Percentiles rank a stretch among this genome's conserved stretches.
Evolutionary conservation across 2,113 vertebrate species (phyloP).

Genomic region (Gallinago jamesoni): DNA sequence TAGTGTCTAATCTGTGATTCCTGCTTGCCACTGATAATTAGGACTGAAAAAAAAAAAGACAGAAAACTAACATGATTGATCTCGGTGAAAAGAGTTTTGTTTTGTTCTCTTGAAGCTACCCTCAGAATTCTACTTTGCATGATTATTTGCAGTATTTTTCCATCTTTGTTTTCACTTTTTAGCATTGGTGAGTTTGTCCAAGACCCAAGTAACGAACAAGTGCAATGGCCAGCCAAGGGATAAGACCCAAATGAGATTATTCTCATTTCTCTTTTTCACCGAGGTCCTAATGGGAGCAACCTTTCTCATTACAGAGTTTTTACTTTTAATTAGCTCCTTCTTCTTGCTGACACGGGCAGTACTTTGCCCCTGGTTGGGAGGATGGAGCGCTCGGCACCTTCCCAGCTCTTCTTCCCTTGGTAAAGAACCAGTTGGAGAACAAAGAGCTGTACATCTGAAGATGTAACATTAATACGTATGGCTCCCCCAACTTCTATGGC

Average conservation of each 20-base stretch:
- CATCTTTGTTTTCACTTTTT: background rate
- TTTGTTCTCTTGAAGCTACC: constrained; percentile 39
- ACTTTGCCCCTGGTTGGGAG: background rate
- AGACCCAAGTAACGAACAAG: background rate
- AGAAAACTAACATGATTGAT: constrained; percentile 52
- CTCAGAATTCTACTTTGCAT: constrained; percentile 27
- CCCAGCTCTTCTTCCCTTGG: background rate
- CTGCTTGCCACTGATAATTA: constrained; percentile 65
- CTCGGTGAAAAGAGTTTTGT: constrained; percentile 45
- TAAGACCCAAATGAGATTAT: background rate
- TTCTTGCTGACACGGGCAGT: background rate
- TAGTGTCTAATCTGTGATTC: constrained; percentile 57
- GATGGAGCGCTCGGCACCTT: background rate
- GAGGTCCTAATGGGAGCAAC: background rate
- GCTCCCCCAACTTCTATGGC: background rate
- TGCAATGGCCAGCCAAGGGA: background rate
- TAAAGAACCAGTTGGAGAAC: background rate
- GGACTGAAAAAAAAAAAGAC: background rate
- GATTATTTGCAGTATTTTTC: constrained; percentile 49
- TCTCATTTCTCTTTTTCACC: background rate
- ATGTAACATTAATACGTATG: accelerated
- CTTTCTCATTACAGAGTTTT: background rate
- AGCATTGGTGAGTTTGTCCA: background rate
- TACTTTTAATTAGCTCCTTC: background rate
- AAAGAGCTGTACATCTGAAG: background rate